Conservation (phyloP, 2,888 invertebrate genomes). For the Polyommatus icarus region DNA sequence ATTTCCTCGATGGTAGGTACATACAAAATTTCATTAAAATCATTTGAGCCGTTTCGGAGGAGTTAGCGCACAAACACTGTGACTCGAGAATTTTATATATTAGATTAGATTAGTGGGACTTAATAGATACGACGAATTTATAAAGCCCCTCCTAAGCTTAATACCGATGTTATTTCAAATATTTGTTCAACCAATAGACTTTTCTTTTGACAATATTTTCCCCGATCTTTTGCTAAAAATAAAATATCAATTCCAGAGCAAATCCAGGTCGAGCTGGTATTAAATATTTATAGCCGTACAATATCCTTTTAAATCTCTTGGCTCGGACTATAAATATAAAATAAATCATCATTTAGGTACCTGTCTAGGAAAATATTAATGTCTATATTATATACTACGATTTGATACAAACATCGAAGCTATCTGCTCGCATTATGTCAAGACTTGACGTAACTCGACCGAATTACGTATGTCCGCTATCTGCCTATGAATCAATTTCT, state of each 20-base stretch:
- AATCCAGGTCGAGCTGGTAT: neutral
- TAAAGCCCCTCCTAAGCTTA: no score
- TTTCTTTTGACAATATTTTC: constrained; percentile 2
- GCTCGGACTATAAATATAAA: neutral
- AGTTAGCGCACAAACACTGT: no score
- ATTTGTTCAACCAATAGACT: neutral
- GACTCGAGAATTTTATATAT: no score
- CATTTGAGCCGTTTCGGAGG: no score
- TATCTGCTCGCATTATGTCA: neutral
- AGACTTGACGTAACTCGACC: neutral
- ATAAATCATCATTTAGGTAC: constrained; percentile 2
- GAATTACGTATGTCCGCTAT: no score
- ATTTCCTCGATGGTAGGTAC: no score
- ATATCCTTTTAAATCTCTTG: neutral
- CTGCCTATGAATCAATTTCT: neutral
- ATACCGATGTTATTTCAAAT: neutral
- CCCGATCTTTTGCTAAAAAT: neutral
- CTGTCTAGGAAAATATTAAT: neutral
- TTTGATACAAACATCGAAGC: no score
- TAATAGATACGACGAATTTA: no score
- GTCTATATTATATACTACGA: neutral
- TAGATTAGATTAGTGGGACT: no score
- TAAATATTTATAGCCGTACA: neutral
- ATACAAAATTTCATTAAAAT: no score
- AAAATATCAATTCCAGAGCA: neutral